Evolutionary conservation across 2,888 invertebrate genomes (phyloP), one percentile per base, ranked within the genome.

Genomic region (Halictus ligatus): DNA sequence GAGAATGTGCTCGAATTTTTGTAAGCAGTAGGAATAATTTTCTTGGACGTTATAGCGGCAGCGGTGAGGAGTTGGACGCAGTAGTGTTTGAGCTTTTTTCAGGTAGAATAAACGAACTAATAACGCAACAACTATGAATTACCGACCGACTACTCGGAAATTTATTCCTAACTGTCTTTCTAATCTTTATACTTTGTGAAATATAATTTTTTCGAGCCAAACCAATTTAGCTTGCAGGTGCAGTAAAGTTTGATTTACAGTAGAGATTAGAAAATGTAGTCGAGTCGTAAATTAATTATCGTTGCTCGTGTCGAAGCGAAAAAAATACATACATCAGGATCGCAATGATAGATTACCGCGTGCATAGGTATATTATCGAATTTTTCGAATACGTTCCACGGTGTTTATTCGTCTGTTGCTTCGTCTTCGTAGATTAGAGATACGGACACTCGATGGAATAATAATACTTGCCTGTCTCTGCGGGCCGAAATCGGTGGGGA

Each of bases 291-390:
- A 54, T 54, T 54, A 54, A 54, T 54, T 54, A n/a, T 54, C 10
- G n/a, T 54, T n/a, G 54, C 54, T n/a, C n/a, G 54, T 3, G 43
- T 43, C 8, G 43, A 43, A 43, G 43, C 10, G 12, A 46, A 46
- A 46, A 8, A 21, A 21, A 15, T 21, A 0, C 7, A 15, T 21
- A 0, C 2, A 21, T 54, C 21, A 4, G 21, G 7, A 54, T 54
- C 21, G 58, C 21, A 58, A n/a, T 60, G 54, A n/a, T 0, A 21
- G 15, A 21, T 21, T 21, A 75, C 43, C 15, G 7, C 15, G 7
- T 21, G 1, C 46, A 12, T 1, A 0, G 3, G 8, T 0, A 10
- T 4, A n/a, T 35, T 18, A 13, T 35, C 43, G 15, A 43, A 3
- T 69, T 54, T 29, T 29, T 25, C 21, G 21, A 43, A 43, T 69